Percentiles rank a stretch among this genome's conserved stretches.
Conservation (phyloP, 2,888 invertebrate species). For the Thereva unica region DNA sequence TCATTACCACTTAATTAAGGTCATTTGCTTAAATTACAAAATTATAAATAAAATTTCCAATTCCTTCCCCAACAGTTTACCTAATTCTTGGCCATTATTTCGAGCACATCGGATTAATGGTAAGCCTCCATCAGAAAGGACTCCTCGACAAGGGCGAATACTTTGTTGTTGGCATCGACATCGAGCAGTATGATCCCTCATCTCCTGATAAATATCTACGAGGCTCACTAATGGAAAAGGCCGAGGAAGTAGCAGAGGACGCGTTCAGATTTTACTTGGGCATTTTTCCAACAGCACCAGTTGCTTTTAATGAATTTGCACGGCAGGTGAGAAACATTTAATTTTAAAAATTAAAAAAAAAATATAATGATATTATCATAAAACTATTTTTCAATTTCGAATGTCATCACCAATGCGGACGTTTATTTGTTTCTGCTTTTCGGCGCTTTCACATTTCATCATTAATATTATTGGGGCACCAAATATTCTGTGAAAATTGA, state of each 20-base stretch:
- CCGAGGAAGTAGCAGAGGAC: slow-evolving; percentile 63
- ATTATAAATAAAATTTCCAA: no score
- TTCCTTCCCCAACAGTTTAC: slow-evolving; percentile 69
- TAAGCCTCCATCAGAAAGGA: slow-evolving; percentile 80
- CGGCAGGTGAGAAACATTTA: slow-evolving; percentile 50
- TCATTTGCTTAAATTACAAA: no score
- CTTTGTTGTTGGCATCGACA: slow-evolving; percentile 89
- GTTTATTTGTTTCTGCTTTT: no score
- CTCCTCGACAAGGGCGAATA: slow-evolving; percentile 88
- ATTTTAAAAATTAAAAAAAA: no score
- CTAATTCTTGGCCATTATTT: slow-evolving; percentile 87
- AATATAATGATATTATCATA: no score
- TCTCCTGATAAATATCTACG: slow-evolving; percentile 79
- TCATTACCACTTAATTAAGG: no score
- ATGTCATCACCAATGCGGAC: no score
- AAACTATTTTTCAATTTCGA: no score
- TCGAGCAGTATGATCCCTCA: slow-evolving; percentile 81
- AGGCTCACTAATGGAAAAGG: slow-evolving; percentile 69
- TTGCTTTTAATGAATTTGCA: slow-evolving; percentile 75
- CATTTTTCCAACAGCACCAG: slow-evolving; percentile 76
- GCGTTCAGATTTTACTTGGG: slow-evolving; percentile 84
- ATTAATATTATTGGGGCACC: no score
- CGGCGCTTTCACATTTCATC: no score
- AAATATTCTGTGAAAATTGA: background rate
- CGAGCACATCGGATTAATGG: slow-evolving; percentile 89